Conservation (phyloP, 2,888 invertebrate genomes). For the Belgica antarctica region DNA sequence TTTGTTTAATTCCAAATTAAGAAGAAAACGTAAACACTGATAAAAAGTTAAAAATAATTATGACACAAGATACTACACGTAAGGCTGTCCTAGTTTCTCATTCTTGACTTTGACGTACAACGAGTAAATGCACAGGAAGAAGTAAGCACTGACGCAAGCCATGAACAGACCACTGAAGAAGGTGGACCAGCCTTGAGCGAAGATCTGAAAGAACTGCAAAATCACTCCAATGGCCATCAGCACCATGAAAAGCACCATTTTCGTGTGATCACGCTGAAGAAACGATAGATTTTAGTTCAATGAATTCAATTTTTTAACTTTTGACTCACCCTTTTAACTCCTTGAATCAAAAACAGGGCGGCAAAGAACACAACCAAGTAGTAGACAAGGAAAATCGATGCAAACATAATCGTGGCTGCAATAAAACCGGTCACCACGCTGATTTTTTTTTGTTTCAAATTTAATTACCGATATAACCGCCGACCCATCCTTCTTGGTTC, state of each 20-base stretch:
- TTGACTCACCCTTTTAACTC: background rate
- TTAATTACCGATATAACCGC: background rate
- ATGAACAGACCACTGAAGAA: background rate
- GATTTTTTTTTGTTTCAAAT: too few relatives aligned
- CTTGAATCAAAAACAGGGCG: background rate
- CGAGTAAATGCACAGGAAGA: background rate
- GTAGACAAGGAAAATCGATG: background rate
- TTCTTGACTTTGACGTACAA: background rate
- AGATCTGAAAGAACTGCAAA: background rate
- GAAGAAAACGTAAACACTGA: background rate
- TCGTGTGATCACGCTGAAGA: constrained; percentile 1
- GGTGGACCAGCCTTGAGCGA: background rate
- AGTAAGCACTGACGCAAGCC: background rate
- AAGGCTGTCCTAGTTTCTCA: background rate
- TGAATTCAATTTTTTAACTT: background rate
- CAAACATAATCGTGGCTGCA: background rate
- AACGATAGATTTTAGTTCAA: background rate
- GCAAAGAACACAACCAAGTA: background rate
- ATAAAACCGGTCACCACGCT: background rate
- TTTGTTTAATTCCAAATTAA: too few relatives aligned
- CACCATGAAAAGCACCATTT: background rate
- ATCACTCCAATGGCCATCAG: constrained; percentile 7
- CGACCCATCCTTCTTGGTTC: background rate
- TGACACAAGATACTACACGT: background rate
- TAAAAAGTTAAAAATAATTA: background rate